Base-by-base conservation (phyloP, 2,888 invertebrate genomes). In the Timema podura region DNA sequence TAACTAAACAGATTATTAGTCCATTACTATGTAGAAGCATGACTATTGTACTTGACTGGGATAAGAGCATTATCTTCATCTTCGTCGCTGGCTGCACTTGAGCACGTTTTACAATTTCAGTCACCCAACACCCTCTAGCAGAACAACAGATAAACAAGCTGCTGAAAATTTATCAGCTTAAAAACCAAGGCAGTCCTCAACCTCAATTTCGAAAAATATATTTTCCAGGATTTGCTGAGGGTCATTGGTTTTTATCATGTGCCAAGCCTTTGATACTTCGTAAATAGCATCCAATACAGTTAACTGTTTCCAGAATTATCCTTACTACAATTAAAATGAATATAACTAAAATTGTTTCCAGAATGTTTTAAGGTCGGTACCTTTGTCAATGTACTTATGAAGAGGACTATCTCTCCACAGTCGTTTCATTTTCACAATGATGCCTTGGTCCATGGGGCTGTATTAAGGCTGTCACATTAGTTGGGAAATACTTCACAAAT, bases 251-350 rank as follows among this genome's bases (percentile, higher is more conserved):
- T 30, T 30, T 30, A 30, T 30, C 30, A 30, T 30, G 30, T 57
- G 15, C 57, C 57, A n/a, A 13, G 57, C 57, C 9, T 57, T 57
- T 57, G 10, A 11, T 13, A 57, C n/a, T n/a, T 57, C 57, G 30
- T 57, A 57, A 57, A 57, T 57, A 11, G 57, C n/a, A 57, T 57
- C 57, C n/a, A 57, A 57, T 6, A 57, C n/a, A 57, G 15, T 57
- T 57, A n/a, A 30, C 15, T 57, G 51, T 13, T 57, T n/a, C n/a
- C 57, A 57, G 13, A 7, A 57, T 30, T n/a, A n/a, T n/a, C n/a
- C n/a, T n/a, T n/a, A n/a, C n/a, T n/a, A n/a, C n/a, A n/a, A n/a
- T n/a, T n/a, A n/a, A n/a, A n/a, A n/a, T n/a, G n/a, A n/a, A n/a
- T n/a, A n/a, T n/a, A n/a, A n/a, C n/a, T n/a, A n/a, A n/a, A n/a